Evolutionary conservation across 2,113 vertebrate genomes (phyloP), one percentile per base, ranked within the genome.

Genomic region (Xenopus borealis): DNA sequence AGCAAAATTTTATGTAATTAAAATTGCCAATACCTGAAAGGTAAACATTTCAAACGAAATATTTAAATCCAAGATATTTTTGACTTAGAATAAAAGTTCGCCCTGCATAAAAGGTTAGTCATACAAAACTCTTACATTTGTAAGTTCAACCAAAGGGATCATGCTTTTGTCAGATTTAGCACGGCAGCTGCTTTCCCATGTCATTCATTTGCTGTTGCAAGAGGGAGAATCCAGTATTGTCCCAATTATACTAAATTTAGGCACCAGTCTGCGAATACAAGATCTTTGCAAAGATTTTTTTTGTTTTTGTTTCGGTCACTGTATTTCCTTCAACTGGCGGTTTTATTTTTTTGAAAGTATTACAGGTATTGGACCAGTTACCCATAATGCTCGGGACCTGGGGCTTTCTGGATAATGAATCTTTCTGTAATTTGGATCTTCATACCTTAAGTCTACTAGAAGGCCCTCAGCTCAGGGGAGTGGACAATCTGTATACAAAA

Each of bases 101-200:
- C 89, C 86, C 91, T 91, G 87, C 88, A 92, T n/a, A 87, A 40
- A 86, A 77, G 85, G 89, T 93, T 94, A 93, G 89, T 92, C 83
- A 85, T 85, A 87, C 84, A 82, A 87, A 27, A 83, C 85, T 27
- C 84, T 88, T 91, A 40, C 84, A 85, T 84, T n/a, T 88, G 23
- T 82, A 87, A 92, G 96, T 98, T 98, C 95, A 83, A 90, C 94
- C 94, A 95, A 88, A 97, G 94, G 96, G 95, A 96, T 96, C 94
- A 94, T 66, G 52, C 67, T 72, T 79, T 57, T 50, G 47, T 85
- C 66, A 74, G 20, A 13, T 59, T 82, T 87, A 89, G 88, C 16
- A n/a, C 86, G 1, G 3, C 8, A 7, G 14, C 14, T 55, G 17
- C 8, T 84, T 87, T 85, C 83, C 87, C 85, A 78, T 72, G 18